Evolutionary conservation across 2,888 invertebrate species (phyloP).

Genomic region (Gerris lacustris): DNA sequence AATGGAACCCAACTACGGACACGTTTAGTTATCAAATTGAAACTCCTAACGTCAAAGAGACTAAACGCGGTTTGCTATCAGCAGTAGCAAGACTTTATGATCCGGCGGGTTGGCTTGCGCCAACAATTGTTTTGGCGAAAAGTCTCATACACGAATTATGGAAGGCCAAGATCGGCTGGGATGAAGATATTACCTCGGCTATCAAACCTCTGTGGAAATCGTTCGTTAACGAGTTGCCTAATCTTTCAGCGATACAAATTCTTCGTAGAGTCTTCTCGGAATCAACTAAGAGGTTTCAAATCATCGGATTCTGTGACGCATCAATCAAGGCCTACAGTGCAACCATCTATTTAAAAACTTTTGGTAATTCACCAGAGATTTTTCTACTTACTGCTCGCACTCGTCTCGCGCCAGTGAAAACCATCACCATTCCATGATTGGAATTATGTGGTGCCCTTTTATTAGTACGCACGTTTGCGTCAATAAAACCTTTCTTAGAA

Average conservation of each 20-base stretch:
- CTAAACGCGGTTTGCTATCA: background rate
- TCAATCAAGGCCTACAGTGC: constrained; percentile 12
- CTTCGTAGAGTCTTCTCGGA: background rate
- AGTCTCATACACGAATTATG: constrained; percentile 10
- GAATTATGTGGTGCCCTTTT: background rate
- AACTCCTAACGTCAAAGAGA: background rate
- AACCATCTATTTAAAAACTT: constrained; percentile 2
- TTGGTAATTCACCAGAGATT: too few species aligned
- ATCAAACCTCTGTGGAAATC: background rate
- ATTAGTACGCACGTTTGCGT: background rate
- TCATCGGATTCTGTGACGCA: constrained; percentile 11
- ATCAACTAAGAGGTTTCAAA: background rate
- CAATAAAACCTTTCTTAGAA: background rate
- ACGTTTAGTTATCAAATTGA: background rate
- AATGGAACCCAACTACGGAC: background rate
- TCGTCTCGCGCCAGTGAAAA: background rate
- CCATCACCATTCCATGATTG: background rate
- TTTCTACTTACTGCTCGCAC: background rate
- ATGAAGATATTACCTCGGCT: background rate
- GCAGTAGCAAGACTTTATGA: constrained; percentile 10
- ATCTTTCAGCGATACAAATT: background rate
- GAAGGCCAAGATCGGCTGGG: constrained; percentile 7
- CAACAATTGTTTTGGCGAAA: background rate
- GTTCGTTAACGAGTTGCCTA: background rate
- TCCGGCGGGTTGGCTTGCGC: constrained; percentile 8